Conservation (phyloP, 2,113 vertebrate genomes). For the Sinocyclocheilus anophthalmus region DNA sequence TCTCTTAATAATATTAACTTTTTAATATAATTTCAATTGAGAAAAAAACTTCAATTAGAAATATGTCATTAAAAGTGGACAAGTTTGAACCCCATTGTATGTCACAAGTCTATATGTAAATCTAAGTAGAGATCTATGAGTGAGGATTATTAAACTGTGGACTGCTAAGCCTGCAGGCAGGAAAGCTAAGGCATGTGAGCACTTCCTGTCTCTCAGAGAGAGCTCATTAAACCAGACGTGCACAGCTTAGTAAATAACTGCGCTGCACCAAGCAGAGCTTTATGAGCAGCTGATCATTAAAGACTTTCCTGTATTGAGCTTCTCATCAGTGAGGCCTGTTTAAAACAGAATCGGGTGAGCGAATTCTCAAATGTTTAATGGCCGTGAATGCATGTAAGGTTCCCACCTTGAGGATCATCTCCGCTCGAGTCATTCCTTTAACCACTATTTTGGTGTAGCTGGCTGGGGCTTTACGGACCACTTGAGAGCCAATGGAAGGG, state of each 20-base stretch:
- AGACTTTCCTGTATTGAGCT: conserved; percentile 59
- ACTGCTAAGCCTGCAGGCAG: not conserved
- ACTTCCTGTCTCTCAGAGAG: conserved; percentile 44
- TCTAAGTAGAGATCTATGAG: not conserved
- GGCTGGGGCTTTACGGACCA: conserved; percentile 94
- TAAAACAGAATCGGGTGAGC: not conserved
- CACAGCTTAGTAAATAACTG: conserved; percentile 49
- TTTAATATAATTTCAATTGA: too few species aligned
- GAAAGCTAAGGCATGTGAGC: conserved; percentile 18
- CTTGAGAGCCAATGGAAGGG: conserved; percentile 96
- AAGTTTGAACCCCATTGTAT: not conserved
- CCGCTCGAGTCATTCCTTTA: conserved; percentile 98
- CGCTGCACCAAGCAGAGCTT: conserved; percentile 55
- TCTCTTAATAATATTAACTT: too few species aligned
- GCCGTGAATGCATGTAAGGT: not conserved
- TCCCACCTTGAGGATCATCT: conserved; percentile 99
- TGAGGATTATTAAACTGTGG: conserved; percentile 19
- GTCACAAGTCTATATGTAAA: not conserved
- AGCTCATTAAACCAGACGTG: conserved; percentile 63
- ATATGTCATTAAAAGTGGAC: too few species aligned
- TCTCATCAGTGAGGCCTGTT: conserved; percentile 41
- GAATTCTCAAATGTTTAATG: conserved; percentile 9
- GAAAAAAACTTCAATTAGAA: too few species aligned
- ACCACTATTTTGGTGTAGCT: conserved; percentile 99
- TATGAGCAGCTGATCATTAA: conserved; percentile 68